Percentiles rank a stretch among this genome's conserved stretches.
Evolutionary conservation across 1,140 invertebrate species (phyloP).

Genomic region (Mya arenaria): DNA sequence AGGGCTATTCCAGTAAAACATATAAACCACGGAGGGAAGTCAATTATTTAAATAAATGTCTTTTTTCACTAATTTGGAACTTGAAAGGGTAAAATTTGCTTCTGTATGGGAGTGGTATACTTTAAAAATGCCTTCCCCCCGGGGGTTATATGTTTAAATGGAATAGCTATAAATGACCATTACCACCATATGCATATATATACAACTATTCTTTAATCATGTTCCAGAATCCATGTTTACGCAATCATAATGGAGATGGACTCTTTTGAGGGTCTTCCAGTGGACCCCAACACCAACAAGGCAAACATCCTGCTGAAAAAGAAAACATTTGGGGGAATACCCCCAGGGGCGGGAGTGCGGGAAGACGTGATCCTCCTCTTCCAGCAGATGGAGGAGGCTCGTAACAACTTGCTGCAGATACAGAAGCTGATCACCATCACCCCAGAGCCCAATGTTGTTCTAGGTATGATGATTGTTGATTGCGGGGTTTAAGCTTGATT

Average conservation of each 20-base stretch:
- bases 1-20: too few species aligned
- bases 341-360: conserved; percentile 78
- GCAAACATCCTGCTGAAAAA: conserved; percentile 80
- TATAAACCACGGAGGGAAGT: too few species aligned
- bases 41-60: too few species aligned
- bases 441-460: conserved; percentile 70
- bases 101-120: too few species aligned
- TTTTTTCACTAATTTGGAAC: too few species aligned
- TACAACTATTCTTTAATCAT: not conserved
- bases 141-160: too few species aligned
- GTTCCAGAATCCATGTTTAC: conserved; percentile 80
- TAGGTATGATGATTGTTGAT: too few species aligned
- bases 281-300: conserved; percentile 69
- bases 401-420: conserved; percentile 76
- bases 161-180: too few species aligned
- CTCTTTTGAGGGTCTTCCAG: conserved; percentile 71
- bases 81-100: too few species aligned
- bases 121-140: too few species aligned
- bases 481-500: too few species aligned
- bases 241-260: conserved; percentile 80
- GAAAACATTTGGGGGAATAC: conserved; percentile 79
- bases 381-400: conserved; percentile 80
- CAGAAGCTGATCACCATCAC: conserved; percentile 72
- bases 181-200: too few species aligned
- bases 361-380: conserved; percentile 80